phyloP scores from a whole-genome alignment of 2,888 invertebrate genomes.

The Osedax fenrisi region DNA sequence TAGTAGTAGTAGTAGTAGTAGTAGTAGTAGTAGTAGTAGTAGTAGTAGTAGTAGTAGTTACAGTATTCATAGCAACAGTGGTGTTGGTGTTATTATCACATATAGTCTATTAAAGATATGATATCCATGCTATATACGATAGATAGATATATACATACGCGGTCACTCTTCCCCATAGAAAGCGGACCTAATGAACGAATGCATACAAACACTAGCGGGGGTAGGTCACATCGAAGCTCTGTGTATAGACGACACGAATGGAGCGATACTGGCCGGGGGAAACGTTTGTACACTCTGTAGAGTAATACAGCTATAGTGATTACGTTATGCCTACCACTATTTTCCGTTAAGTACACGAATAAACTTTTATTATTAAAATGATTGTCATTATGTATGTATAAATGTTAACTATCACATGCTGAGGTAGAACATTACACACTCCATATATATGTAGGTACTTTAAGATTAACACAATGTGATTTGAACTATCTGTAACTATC shows the following conservation, averaged over 20 bases:
- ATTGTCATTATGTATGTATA: too few species aligned
- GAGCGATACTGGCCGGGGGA: slow-evolving; percentile 45
- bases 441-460: too few species aligned
- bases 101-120: too few species aligned
- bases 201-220: slow-evolving; percentile 45
- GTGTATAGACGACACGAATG: slow-evolving; percentile 45
- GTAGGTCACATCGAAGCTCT: slow-evolving; percentile 43
- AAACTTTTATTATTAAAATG: too few species aligned
- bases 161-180: too few species aligned
- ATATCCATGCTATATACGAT: background rate
- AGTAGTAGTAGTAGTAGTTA: background rate
- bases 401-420: too few species aligned
- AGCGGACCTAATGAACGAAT: slow-evolving; percentile 45
- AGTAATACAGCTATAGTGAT: background rate
- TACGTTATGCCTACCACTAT: background rate
- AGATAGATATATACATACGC: slow-evolving; percentile 8
- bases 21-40: background rate
- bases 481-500: too few species aligned
- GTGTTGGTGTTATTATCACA: background rate
- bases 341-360: too few species aligned
- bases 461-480: too few species aligned
- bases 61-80: background rate
- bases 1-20: background rate
- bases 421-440: too few species aligned
- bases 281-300: background rate